Base-by-base conservation (phyloP, 2,797 vertebrate species). In the Malacoraja senta region DNA sequence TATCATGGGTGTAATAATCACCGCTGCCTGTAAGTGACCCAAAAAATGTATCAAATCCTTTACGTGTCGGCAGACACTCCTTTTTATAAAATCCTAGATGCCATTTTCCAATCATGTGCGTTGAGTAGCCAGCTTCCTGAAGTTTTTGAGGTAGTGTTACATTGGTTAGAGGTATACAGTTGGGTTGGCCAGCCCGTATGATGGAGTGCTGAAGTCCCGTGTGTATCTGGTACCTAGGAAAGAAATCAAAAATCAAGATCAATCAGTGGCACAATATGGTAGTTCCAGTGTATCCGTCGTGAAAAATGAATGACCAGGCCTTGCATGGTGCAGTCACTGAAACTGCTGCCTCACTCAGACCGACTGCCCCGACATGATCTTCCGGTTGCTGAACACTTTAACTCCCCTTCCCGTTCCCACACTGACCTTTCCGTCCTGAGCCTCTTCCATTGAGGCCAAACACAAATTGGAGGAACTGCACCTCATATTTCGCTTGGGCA, bases 21-120 rank as follows among this genome's bases (percentile, higher is more conserved):
- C 98, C 99, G 0, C 98, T 99, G 93, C 99, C 99, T 8, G 99
- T 94, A 35, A 99, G 97, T 0, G 97, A 99, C 91, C 99, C 99
- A 0, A 99, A 99, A 96, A 99, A 99, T 1, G 97, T 97, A 95
- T 99, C 97, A 0, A 99, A 99, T 0, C 99, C 99, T 58, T 98
- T 97, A 93, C 97, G 97, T 0, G 98, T 99, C 94, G 99, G 99
- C 96, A 99, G 96, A 95, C 98, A 99, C 94, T 97, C 97, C 13
- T 97, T 97, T 94, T 98, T 98, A 95, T 99, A 99, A 95, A 99
- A 99, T 0, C 99, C 99, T 94, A 99, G 95, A 95, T 99, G 99
- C 99, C 99, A 99, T 95, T 99, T 99, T 93, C 99, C 99, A 94
- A 99, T 98, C 99, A 99, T 99, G 94, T 99, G 98, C 0, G 98